Evolutionary conservation across 2,797 vertebrate genomes (phyloP).

Genomic region (Enteromius anoplus): DNA sequence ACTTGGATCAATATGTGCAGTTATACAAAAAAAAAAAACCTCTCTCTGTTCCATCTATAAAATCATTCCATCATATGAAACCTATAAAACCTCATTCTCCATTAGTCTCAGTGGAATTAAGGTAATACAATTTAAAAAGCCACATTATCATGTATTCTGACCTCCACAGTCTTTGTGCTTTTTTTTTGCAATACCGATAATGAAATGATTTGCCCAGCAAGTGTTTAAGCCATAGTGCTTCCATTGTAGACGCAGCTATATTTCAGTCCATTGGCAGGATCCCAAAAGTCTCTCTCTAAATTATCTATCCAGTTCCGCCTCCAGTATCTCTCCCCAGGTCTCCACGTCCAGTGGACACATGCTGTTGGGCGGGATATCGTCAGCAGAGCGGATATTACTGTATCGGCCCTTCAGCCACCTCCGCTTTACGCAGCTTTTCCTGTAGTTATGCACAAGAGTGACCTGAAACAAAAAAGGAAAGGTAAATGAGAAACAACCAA

Average conservation of each 20-base stretch:
- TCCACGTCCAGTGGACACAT: conserved; percentile 85
- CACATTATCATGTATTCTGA: background rate
- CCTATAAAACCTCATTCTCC: background rate
- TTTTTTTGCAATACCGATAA: conserved; percentile 7
- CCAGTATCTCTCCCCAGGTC: conserved; percentile 90
- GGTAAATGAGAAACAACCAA: background rate
- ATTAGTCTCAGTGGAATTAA: background rate
- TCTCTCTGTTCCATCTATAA: background rate
- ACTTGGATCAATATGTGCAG: background rate
- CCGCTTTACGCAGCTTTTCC: conserved; percentile 82
- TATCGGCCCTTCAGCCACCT: conserved; percentile 87
- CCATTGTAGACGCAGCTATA: background rate
- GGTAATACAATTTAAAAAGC: background rate
- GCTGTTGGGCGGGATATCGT: conserved; percentile 76
- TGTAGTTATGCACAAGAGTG: conserved; percentile 85
- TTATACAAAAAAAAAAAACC: background rate
- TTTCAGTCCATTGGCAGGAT: background rate
- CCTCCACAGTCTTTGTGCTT: background rate
- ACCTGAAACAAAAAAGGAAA: conserved; percentile 70
- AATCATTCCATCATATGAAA: background rate
- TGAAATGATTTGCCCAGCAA: conserved; percentile 3
- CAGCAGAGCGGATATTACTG: conserved; percentile 81
- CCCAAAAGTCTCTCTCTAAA: background rate
- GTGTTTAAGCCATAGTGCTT: conserved; percentile 18
- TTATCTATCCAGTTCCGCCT: conserved; percentile 88